These are phyloP conservation scores for Catamblyrhynchus diadema DNA, from an alignment of 2,797 vertebrate genomes.

Conservation along the genomic window DNA sequence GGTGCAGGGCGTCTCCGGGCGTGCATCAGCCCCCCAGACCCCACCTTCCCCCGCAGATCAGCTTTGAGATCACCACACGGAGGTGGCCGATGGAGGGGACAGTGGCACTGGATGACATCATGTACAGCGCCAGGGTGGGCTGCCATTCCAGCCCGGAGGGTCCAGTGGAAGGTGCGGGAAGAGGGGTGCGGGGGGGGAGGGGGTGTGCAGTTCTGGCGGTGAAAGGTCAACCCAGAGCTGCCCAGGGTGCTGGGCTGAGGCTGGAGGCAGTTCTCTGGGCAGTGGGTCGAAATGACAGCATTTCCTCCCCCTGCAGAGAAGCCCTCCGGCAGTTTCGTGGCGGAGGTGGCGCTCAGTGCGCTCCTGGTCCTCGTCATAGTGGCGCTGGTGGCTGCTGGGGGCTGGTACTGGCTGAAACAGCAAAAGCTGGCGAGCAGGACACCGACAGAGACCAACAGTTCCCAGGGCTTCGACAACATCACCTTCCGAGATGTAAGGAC, in stretches of 20 bases:
- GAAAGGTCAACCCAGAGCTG: neutral
- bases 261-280: neutral
- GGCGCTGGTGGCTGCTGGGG: neutral
- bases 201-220: neutral
- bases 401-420: conserved; percentile 27
- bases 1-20: neutral
- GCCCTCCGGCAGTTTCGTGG: fast-evolving
- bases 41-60: conserved; percentile 72
- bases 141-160: conserved; percentile 45
- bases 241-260: neutral
- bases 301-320: conserved; percentile 2
- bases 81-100: conserved; percentile 68
- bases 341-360: neutral
- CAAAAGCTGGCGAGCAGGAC: fast-evolving
- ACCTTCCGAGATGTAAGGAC: conserved; percentile 70
- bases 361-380: conserved; percentile 19
- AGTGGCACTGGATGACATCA: conserved; percentile 85
- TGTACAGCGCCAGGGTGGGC: conserved; percentile 66
- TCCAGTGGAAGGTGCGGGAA: conserved; percentile 17
- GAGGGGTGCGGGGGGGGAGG: fast-evolving
- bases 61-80: conserved; percentile 81
- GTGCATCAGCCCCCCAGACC: neutral
- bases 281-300: neutral
- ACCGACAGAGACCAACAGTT: fast-evolving
- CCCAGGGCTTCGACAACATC: conserved; percentile 71